Conservation (phyloP, 2,797 vertebrate species). For the Ceyx erithaca region DNA sequence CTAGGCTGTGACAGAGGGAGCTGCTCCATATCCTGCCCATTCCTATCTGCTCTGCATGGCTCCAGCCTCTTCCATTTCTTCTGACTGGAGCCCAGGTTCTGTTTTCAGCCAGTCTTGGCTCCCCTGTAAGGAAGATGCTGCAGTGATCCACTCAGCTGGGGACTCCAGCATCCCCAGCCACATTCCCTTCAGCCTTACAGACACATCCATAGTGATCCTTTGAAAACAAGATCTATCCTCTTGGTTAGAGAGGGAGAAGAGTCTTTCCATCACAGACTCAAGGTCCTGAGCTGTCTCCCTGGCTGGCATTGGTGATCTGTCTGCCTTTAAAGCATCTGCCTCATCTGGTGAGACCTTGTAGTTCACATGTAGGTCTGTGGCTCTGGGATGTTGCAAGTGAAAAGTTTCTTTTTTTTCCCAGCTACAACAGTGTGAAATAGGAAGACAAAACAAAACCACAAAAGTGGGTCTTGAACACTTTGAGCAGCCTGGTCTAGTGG, state of each 20-base stretch:
- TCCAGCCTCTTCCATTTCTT: background rate
- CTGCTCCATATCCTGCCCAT: background rate
- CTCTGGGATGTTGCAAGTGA: background rate
- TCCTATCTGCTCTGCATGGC: background rate
- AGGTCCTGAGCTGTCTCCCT: background rate
- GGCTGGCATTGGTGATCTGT: background rate
- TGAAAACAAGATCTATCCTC: background rate
- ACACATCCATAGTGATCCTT: fast-evolving
- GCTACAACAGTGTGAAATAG: background rate
- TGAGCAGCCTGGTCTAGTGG: background rate
- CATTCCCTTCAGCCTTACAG: background rate
- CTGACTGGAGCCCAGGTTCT: background rate
- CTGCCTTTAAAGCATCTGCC: background rate
- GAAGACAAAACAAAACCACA: no score
- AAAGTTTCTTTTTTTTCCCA: background rate
- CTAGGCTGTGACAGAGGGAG: background rate
- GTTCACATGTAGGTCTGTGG: background rate
- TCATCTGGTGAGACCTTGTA: background rate
- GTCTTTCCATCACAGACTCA: background rate
- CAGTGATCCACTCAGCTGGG: background rate
- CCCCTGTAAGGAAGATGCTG: background rate
- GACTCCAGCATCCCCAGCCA: background rate
- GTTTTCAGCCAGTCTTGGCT: background rate
- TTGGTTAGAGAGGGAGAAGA: background rate
- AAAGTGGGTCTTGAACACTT: no score